Conservation (phyloP, 2,888 invertebrate species). For the Mythimna loreyi region DNA sequence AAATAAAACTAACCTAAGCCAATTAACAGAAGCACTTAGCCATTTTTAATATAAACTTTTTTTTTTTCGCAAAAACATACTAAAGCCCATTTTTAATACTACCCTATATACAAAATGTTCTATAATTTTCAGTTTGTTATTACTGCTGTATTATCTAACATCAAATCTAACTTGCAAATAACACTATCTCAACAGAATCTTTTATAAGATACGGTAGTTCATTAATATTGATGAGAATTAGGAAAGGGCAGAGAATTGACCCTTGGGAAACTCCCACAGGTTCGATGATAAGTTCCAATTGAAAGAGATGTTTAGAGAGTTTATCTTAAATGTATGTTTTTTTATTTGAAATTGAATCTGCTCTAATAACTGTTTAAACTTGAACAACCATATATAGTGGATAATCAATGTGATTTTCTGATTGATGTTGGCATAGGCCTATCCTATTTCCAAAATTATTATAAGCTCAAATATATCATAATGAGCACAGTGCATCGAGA, state of each 20-base stretch:
- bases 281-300: background rate
- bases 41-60: background rate
- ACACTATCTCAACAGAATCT: conserved; percentile 9
- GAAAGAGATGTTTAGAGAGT: conserved; percentile 1
- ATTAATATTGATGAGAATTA: conserved; percentile 39
- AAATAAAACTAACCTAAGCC: background rate
- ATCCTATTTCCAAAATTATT: background rate
- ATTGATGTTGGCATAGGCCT: background rate
- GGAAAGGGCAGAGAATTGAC: conserved; percentile 25
- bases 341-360: background rate
- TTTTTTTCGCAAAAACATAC: too few relatives aligned
- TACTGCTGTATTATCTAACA: background rate
- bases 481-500: background rate
- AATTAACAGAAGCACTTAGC: background rate
- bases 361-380: background rate
- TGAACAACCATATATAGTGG: background rate
- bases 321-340: conserved; percentile 6
- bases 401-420: too few relatives aligned
- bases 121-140: background rate
- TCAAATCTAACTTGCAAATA: conserved; percentile 13
- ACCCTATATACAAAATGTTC: too few relatives aligned
- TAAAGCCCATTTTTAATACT: too few relatives aligned
- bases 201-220: conserved; percentile 20
- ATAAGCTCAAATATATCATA: background rate
- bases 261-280: conserved; percentile 38